Conservation (phyloP, 1,140 invertebrate genomes). For the Pectinophora gossypiella region DNA sequence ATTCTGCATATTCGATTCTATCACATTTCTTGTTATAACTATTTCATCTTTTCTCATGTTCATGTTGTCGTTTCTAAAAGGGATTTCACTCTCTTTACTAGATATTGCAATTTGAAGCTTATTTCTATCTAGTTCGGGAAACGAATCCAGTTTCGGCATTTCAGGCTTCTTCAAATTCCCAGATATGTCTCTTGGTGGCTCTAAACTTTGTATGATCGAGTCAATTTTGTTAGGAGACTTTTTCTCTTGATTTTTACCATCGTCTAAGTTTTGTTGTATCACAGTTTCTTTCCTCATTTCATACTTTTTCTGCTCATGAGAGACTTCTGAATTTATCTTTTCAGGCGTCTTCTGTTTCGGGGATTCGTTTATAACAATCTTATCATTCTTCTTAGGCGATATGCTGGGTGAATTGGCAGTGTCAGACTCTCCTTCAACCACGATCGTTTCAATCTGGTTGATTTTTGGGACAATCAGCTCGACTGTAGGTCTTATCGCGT, state of each 20-base stretch:
- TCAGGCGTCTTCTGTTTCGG: conserved; percentile 52
- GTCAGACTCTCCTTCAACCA: conserved; percentile 60
- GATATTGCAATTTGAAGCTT: conserved; percentile 39
- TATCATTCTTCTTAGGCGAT: conserved; percentile 56
- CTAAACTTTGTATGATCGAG: conserved; percentile 54
- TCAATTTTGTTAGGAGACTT: conserved; percentile 63
- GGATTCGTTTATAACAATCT: conserved; percentile 53
- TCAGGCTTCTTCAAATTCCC: conserved; percentile 30
- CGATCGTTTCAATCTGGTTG: conserved; percentile 58
- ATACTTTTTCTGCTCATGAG: conserved; percentile 44
- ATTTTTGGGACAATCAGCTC: conserved; percentile 53
- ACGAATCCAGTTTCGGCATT: conserved; percentile 47
- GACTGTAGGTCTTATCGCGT: conserved; percentile 31
- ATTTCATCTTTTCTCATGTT: conserved; percentile 56
- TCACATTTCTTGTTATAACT: conserved; percentile 52
- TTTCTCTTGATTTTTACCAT: conserved; percentile 45
- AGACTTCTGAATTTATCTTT: conserved; percentile 30
- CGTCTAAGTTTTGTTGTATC: conserved; percentile 58
- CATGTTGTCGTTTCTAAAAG: conserved; percentile 47
- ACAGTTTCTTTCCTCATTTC: conserved; percentile 66
- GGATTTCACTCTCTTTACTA: conserved; percentile 50
- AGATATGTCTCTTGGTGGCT: conserved; percentile 43
- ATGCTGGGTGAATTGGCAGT: conserved; percentile 37
- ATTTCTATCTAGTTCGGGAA: conserved; percentile 41
- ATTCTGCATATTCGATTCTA: conserved; percentile 47